These are phyloP conservation scores for Eulithis prunata DNA, from an alignment of 2,888 invertebrate species.

Conservation along the genomic window DNA sequence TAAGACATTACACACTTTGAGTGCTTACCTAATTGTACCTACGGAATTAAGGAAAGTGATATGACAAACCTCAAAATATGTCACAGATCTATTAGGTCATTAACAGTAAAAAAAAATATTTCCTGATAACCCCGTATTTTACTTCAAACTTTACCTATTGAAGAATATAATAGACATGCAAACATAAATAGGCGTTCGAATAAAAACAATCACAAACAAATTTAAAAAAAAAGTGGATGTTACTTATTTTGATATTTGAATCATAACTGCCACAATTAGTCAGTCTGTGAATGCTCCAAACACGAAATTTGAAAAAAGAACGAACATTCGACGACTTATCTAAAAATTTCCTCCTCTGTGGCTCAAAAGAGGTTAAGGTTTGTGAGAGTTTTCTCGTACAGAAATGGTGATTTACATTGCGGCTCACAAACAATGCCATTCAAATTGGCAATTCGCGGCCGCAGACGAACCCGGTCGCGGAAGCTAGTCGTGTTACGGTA, in stretches of 20 bases:
- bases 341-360: constrained; percentile 35
- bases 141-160: not conserved
- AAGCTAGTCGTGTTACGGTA: constrained; percentile 76
- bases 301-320: not conserved
- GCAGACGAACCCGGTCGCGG: constrained; percentile 63
- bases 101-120: not conserved
- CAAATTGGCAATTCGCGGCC: constrained; percentile 59
- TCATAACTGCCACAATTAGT: not conserved
- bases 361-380: constrained; percentile 55
- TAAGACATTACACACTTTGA: not conserved
- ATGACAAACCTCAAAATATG: constrained; percentile 7
- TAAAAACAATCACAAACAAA: no score
- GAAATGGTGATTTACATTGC: constrained; percentile 76
- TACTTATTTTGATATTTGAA: no score
- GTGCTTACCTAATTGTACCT: not conserved
- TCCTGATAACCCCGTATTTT: constrained; percentile 6
- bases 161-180: not conserved
- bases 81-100: constrained; percentile 12
- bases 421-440: constrained; percentile 77
- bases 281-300: not conserved
- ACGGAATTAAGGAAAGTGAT: constrained; percentile 4
- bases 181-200: no score
- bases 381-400: constrained; percentile 57
- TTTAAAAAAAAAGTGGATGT: no score
- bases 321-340: constrained; percentile 2